Evolutionary conservation across 2,888 invertebrate species (phyloP), one percentile per base, ranked within the genome.

Genomic region (Bembecia ichneumoniformis): DNA sequence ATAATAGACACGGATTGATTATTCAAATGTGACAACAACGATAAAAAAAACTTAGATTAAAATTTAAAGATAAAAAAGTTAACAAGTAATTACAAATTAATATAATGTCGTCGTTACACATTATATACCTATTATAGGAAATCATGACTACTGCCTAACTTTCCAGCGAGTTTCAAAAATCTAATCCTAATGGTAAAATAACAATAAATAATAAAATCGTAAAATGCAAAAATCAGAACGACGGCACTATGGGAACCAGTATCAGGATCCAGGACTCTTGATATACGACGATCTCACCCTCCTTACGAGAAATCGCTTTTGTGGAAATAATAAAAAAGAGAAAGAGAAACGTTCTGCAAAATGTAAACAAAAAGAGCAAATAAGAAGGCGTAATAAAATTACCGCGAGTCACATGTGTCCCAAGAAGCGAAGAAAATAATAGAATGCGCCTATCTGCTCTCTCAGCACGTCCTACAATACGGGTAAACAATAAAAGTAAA

Each of bases 401-500:
- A 40, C 40, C 40, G 5, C 11, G 13, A 14, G 40, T 40, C 40
- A 40, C 40, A 40, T 40, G 40, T 40, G 40, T 40, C 14, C 14
- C 40, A 13, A 28, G 28, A 28, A 28, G 11, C 13, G 14, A 40
- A 40, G 40, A 40, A 40, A 40, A 40, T 40, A 52, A 20, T 35
- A 51, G 36, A 51, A 36, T 35, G 44, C 45, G 48, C 43, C 34
- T 45, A 47, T 34, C 28, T 2, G 11, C 49, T 45, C 50, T 16
- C 35, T 43, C 14, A 13, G 35, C 45, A 40, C 44, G 15, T 20
- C 4, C 34, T 43, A 35, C 48, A 46, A 40, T 40, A 35, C 47
- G 55, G 52, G 55, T 52, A 54, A 57, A 58, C 58, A 59, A 55
- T 55, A 47, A 55, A 51, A 52, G 52, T 49, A 50, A 51, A 47